A percentile compares a stretch with the other conserved stretches of the same genome.
phyloP scores from a whole-genome alignment of 2,888 invertebrate species.

The Agrochola circellaris region DNA sequence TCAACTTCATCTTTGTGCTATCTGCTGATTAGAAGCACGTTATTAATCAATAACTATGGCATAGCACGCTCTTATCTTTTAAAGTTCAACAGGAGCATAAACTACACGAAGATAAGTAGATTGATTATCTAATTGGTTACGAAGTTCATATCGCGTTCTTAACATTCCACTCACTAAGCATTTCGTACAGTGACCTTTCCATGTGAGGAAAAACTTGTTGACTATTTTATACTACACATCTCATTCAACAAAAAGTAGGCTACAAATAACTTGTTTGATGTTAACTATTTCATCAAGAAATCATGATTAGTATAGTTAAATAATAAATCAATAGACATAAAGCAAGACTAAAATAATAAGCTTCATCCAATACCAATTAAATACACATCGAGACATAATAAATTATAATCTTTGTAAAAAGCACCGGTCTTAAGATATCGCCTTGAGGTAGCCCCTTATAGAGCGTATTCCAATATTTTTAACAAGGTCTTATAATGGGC shows the following conservation, averaged over 20 bases:
- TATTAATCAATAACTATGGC: slow-evolving; percentile 41
- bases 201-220: slow-evolving; percentile 45
- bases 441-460: slow-evolving; percentile 34
- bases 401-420: not conserved
- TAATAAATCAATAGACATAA: not conserved
- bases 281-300: slow-evolving; percentile 5
- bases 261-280: slow-evolving; percentile 1
- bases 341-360: not conserved
- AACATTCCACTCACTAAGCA: slow-evolving; percentile 37
- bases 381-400: not conserved
- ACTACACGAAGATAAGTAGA: slow-evolving; percentile 42
- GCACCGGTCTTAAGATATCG: slow-evolving; percentile 4
- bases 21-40: slow-evolving; percentile 45
- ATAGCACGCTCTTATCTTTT: slow-evolving; percentile 48
- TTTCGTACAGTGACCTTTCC: slow-evolving; percentile 15
- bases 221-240: slow-evolving; percentile 4
- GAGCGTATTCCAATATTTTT: slow-evolving; percentile 23
- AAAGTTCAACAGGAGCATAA: slow-evolving; percentile 57
- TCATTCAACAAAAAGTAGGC: slow-evolving; percentile 19
- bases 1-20: slow-evolving; percentile 29
- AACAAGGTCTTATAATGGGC: not conserved
- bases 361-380: not conserved
- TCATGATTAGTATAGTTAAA: not conserved
- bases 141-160: slow-evolving; percentile 36
- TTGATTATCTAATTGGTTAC: slow-evolving; percentile 46